Evolutionary conservation across 2,888 invertebrate species (phyloP).

Genomic region (Agrochola circellaris): DNA sequence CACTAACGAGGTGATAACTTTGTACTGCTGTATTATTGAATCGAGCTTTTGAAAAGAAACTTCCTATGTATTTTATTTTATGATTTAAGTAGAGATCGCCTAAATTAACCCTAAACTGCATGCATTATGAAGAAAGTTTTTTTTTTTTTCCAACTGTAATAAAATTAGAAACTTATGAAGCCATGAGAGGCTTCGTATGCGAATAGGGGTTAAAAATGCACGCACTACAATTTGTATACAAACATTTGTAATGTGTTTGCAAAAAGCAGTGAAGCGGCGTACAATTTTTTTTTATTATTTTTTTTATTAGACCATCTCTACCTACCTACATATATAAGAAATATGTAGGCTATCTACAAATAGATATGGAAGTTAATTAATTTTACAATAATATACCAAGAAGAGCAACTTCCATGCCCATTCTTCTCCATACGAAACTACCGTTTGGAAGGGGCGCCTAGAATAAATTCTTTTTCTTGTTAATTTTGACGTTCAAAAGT

Average conservation of each 20-base stretch:
- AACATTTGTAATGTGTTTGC: not conserved
- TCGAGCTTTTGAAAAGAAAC: not conserved
- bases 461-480: not conserved
- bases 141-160: too few relatives aligned
- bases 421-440: not conserved
- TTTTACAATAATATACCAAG: not conserved
- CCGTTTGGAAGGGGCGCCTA: not conserved
- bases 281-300: too few relatives aligned
- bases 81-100: too few relatives aligned
- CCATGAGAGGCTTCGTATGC: too few relatives aligned
- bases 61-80: not conserved
- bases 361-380: not conserved
- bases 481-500: too few relatives aligned
- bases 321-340: not conserved
- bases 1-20: conserved; percentile 2
- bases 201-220: not conserved
- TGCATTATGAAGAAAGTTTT: too few relatives aligned
- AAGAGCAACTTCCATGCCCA: not conserved
- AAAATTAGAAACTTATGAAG: too few relatives aligned
- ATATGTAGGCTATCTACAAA: not conserved
- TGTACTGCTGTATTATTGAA: conserved; percentile 5
- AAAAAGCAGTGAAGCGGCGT: too few relatives aligned
- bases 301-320: not conserved
- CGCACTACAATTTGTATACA: not conserved
- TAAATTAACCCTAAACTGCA: too few relatives aligned